These are phyloP conservation scores for Rotaria magnacalcarata DNA, from an alignment of 2,888 invertebrate genomes.

Conservation along the genomic window DNA sequence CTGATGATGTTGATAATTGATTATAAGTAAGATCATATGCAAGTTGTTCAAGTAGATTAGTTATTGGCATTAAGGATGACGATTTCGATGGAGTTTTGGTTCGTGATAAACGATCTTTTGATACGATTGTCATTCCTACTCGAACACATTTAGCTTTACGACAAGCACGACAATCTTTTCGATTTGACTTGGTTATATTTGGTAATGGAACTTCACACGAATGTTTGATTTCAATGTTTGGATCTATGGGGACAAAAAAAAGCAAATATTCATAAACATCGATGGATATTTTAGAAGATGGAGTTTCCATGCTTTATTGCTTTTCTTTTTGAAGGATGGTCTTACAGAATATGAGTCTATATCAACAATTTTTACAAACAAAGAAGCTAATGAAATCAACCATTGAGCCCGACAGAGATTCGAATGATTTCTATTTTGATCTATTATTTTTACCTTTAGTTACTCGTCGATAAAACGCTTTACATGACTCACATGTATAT, in stretches of 20 bases:
- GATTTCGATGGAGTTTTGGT: background rate
- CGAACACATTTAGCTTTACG: background rate
- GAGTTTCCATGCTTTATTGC: no score
- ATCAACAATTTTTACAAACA: no score
- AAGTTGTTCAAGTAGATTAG: background rate
- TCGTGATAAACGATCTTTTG: background rate
- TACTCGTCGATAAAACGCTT: background rate
- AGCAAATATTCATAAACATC: no score
- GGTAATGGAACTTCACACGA: background rate
- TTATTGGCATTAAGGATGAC: background rate
- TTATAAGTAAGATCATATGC: background rate
- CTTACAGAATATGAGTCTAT: no score
- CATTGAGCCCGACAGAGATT: no score
- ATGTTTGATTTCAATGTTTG: background rate
- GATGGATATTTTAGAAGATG: no score
- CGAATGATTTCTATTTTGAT: no score
- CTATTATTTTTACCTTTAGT: background rate
- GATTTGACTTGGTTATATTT: background rate
- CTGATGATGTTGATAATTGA: background rate
- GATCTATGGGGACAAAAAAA: background rate
- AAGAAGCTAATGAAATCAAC: no score
- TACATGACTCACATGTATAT: background rate
- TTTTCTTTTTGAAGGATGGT: no score
- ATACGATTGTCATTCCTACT: background rate
- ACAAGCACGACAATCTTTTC: conserved; percentile 19